Evolutionary conservation across 2,797 vertebrate genomes (phyloP), one percentile per base, ranked within the genome.

Genomic region (Megaceryle alcyon): DNA sequence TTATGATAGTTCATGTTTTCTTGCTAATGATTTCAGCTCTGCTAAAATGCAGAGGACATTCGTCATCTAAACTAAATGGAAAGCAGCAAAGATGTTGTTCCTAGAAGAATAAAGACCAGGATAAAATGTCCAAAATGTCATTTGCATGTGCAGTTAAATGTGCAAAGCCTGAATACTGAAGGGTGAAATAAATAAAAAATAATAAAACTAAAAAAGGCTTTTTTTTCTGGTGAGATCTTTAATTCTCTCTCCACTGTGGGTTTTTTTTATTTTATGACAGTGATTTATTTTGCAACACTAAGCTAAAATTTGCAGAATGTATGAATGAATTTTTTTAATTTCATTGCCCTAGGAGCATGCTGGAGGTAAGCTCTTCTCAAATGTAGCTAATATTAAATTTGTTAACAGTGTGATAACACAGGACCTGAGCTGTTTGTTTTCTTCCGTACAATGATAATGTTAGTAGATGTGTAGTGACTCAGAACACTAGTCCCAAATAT

Each of bases 311-410:
- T 73, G 7, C 29, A 66, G 43, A 46, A 51, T 7, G 5, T 82
- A 77, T 73, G n/a, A 64, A 59, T 65, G 7, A 2, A 48, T 18
- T 20, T 88, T 88, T 86, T 92, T 39, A 51, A 70, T 20, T 56
- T 84, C 28, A 28, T 65, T 89, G 56, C 11, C 19, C 25, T 64
- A 41, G 35, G 9, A 73, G 3, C 0, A 0, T 70, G 14, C 9
- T 59, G 26, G 8, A 28, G 14, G 54, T 63, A 13, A 87, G 26
- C 5, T 69, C 18, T 76, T 63, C 22, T 65, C 33, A 68, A 43
- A 29, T 22, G 16, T 13, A 73, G 53, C 14, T 41, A 73, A 56
- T 37, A 80, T 19, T 77, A 56, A 10, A 70, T 66, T 66, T 61
- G 43, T 35, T 65, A 84, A 46, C 10, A 57, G 12, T 20, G 20